phyloP scores from a whole-genome alignment of 1,140 invertebrate genomes.

The Antheraea pernyi region DNA sequence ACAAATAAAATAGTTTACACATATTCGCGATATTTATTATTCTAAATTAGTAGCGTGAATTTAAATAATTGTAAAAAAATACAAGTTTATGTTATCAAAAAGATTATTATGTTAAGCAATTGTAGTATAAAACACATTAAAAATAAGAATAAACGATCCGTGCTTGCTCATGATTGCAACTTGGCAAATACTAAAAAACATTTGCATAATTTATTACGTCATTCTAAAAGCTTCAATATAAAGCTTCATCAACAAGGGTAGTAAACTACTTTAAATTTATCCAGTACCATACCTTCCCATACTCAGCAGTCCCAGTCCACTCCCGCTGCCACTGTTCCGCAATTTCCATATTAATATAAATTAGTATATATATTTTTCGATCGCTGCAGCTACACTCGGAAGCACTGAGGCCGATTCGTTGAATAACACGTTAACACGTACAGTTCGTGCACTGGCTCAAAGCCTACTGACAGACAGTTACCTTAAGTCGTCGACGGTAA shows the following conservation, averaged over 20 bases:
- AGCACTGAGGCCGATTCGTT: conserved; percentile 39
- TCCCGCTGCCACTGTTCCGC: conserved; percentile 71
- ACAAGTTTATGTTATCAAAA: too few relatives aligned
- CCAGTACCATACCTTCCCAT: conserved; percentile 62
- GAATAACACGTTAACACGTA: conserved; percentile 50
- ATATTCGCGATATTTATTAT: too few relatives aligned
- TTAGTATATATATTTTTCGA: conserved; percentile 37
- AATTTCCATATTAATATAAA: conserved; percentile 59
- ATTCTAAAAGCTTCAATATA: conserved; percentile 7
- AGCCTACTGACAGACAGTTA: conserved; percentile 50
- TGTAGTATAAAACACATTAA: too few relatives aligned
- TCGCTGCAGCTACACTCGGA: conserved; percentile 73
- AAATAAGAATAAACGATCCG: too few relatives aligned
- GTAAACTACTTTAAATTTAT: not conserved
- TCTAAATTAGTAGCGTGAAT: too few relatives aligned
- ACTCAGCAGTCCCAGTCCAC: conserved; percentile 75
- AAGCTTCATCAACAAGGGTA: conserved; percentile 3
- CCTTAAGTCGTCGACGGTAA: conserved; percentile 13
- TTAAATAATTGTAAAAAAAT: too few relatives aligned
- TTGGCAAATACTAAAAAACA: conserved; percentile 4
- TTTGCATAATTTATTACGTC: conserved; percentile 10
- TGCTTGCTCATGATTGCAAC: not conserved
- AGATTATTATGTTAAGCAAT: too few relatives aligned
- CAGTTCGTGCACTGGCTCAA: conserved; percentile 48
- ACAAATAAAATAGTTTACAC: too few relatives aligned